Conservation (phyloP, 2,113 vertebrate genomes). For the Oxyruncus cristatus region DNA sequence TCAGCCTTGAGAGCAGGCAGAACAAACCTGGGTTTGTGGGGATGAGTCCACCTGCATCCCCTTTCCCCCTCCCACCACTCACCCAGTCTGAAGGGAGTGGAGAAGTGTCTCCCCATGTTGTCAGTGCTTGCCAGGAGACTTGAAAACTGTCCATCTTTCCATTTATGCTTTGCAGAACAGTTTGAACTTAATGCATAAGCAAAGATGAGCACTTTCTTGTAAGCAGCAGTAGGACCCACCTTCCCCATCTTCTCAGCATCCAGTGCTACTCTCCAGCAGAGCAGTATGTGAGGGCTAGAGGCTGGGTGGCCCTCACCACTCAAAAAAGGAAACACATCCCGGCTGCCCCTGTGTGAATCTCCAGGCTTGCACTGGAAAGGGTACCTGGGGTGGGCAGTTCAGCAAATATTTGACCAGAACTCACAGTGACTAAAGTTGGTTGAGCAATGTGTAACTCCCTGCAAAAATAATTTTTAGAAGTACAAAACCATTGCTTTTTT, state of each 20-base stretch:
- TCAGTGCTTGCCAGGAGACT: not conserved
- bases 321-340: not conserved
- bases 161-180: not conserved
- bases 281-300: not conserved
- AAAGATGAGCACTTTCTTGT: not conserved
- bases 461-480: not conserved
- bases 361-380: fast-evolving
- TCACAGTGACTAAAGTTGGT: not conserved
- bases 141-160: not conserved
- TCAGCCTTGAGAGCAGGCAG: not conserved
- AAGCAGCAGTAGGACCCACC: not conserved
- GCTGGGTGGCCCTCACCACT: not conserved
- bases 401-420: not conserved
- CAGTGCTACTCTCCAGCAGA: not conserved
- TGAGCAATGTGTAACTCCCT: not conserved
- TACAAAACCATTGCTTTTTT: fast-evolving
- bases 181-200: not conserved
- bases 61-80: not conserved
- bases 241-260: not conserved
- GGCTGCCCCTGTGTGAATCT: not conserved
- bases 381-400: not conserved
- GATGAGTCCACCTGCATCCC: not conserved
- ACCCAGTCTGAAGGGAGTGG: not conserved
- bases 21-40: not conserved
- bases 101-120: not conserved